phyloP scores from a whole-genome alignment of 1,140 invertebrate genomes.

The Drosophila kepulauana region DNA sequence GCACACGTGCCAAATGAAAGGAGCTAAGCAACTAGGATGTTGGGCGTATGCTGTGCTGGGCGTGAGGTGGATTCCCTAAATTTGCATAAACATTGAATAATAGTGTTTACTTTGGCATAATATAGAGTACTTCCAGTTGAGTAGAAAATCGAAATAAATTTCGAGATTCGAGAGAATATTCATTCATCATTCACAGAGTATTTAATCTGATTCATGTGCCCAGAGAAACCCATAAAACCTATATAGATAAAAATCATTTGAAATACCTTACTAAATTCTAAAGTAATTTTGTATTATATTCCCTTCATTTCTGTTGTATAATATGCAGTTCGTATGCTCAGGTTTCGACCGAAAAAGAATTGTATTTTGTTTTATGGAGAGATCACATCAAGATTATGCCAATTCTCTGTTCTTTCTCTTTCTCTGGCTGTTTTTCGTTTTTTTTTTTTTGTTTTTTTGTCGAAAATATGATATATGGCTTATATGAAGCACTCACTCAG shows the following conservation, averaged over 20 bases:
- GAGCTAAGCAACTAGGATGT: conserved; percentile 12
- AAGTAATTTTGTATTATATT: conserved; percentile 5
- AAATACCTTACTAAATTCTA: not conserved
- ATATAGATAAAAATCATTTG: conserved; percentile 8
- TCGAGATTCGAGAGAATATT: not conserved
- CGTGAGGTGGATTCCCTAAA: conserved; percentile 50
- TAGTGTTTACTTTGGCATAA: too few relatives aligned
- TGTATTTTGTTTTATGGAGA: not conserved
- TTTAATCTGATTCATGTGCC: conserved; percentile 1
- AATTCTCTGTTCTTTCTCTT: not conserved
- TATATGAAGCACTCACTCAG: conserved; percentile 52
- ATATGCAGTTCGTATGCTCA: not conserved
- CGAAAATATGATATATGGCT: conserved; percentile 17
- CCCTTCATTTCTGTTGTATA: not conserved
- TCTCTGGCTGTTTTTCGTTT: not conserved
- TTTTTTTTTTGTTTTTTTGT: not conserved
- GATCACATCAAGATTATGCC: conserved; percentile 7
- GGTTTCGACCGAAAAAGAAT: not conserved
- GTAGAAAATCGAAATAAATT: not conserved
- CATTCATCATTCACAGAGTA: not conserved
- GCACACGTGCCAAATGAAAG: conserved; percentile 79
- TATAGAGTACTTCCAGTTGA: not conserved
- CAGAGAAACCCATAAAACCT: conserved; percentile 3
- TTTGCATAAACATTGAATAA: conserved; percentile 38
- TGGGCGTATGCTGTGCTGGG: conserved; percentile 29